Conservation (phyloP, 1,140 invertebrate species). For the Drosophila nigromelanica region DNA sequence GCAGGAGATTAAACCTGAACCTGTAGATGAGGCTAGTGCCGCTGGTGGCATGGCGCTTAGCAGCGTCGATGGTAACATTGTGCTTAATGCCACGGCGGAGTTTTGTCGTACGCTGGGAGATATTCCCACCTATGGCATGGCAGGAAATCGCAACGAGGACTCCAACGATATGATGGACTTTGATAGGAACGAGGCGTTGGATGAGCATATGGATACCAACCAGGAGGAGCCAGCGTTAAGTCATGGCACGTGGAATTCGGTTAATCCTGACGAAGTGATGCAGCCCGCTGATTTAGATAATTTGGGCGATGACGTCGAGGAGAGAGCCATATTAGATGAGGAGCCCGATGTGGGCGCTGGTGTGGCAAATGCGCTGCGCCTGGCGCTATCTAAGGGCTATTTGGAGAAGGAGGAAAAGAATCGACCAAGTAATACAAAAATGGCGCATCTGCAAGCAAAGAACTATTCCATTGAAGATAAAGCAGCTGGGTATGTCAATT, state of each 20-base stretch:
- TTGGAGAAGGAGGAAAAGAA: slow-evolving; percentile 92
- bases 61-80: slow-evolving; percentile 86
- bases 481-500: slow-evolving; percentile 88
- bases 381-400: slow-evolving; percentile 98
- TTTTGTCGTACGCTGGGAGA: slow-evolving; percentile 98
- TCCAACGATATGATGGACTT: slow-evolving; percentile 90
- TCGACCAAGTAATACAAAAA: slow-evolving; percentile 88
- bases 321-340: slow-evolving; percentile 93
- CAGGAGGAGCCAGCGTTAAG: slow-evolving; percentile 52
- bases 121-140: slow-evolving; percentile 95
- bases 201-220: slow-evolving; percentile 64
- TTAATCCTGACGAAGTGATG: slow-evolving; percentile 84
- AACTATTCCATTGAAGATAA: slow-evolving; percentile 99
- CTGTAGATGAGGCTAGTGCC: slow-evolving; percentile 66
- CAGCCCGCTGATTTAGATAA: slow-evolving; percentile 76
- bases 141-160: slow-evolving; percentile 94
- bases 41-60: slow-evolving; percentile 26
- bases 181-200: slow-evolving; percentile 58
- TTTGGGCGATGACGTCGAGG: slow-evolving; percentile 84
- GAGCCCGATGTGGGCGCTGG: slow-evolving; percentile 97
- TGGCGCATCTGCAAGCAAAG: slow-evolving; percentile 91
- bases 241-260: slow-evolving; percentile 84
- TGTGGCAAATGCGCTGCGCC: slow-evolving; percentile 94
- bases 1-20: slow-evolving; percentile 84
- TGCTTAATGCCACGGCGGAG: slow-evolving; percentile 97